Base-by-base conservation (phyloP, 2,797 vertebrate genomes). In the Sebastes kiyomatsui region DNA sequence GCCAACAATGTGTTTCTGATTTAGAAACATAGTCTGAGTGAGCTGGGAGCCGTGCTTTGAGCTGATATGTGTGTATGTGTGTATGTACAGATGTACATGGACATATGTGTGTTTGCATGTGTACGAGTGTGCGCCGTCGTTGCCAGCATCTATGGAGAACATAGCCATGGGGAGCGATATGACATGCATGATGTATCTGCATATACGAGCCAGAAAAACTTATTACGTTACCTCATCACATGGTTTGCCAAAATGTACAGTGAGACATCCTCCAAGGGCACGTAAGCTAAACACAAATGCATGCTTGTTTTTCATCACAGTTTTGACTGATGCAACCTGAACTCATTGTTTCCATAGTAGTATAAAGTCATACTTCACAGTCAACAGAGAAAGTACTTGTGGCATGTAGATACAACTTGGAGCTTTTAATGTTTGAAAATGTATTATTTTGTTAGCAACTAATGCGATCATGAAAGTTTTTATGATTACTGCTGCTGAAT, bases 1-100 rank as follows among this genome's bases (percentile, higher is more conserved):
- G 81, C 87, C 85, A 85, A 76, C 71, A 84, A 87, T 94, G 81
- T 94, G 90, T 77, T 89, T 93, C 84, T 77, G 59, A 89, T 94
- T 93, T 86, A 49, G 55, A 82, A 86, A 73, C 72, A 38, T 46
- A 42, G 22, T 72, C 77, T 28, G 66, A 87, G 68, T 28, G 66
- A 87, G 67, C 79, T 2, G 42, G 75, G 58, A 78, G 71, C 6
- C 22, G 38, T 11, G 32, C 32, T 68, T 23, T 18, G 61, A 67
- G 74, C 46, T 30, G 30, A 33, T 71, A 7, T 79, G 54, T 67
- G 8, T 78, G 54, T 70, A 3, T 78, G 38, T 67, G 46, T 28
- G 4, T 49, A 28, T 35, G n/a, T n/a, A 11, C 28, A n/a, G 32
- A 80, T 25, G 30, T 60, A 49, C 46, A 11, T 75, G 52, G 18